Evolutionary conservation across 2,888 invertebrate genomes (phyloP), one percentile per base, ranked within the genome.

Genomic region (Bombylius major): DNA sequence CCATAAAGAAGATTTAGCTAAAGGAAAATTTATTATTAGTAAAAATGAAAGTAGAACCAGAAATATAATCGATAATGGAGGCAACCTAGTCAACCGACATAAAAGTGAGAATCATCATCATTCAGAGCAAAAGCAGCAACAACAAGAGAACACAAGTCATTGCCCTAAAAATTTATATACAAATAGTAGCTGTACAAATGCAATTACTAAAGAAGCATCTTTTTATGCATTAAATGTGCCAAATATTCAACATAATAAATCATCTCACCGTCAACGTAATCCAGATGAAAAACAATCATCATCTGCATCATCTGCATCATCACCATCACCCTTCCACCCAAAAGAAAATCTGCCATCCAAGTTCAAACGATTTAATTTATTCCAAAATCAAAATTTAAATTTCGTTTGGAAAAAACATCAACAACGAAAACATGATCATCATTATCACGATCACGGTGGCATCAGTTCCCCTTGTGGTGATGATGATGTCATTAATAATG

Each of bases 341-440:
- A 7, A 46, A 14, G 11, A 14, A 14, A 32, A 36, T 39, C 36
- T 45, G 42, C 11, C 50, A 32, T 55, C 51, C 50, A 57, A 57
- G 44, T 54, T 57, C 32, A 58, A 55, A 49, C 46, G 53, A 34
- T 58, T 58, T 45, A 45, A 39, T 23, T 13, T 51, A 39, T 46
- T 52, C 13, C 45, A 51, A 33, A 49, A 51, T 34, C 54, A 57
- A 46, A 57, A 57, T 55, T 42, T 52, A 12, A 57, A 54, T 52
- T 58, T 55, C 34, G 47, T 45, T 42, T 54, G 51, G 54, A 57
- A 48, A 49, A 57, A 57, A n/a, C 34, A 45, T 12, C 47, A 47
- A 34, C 52, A 47, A 33, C 39, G 39, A 11, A 42, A 42, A 42
- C 23, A 23, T 23, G 23, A 23, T 23, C 23, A 23, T 23, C n/a